Evolutionary conservation across 1,140 invertebrate species (phyloP), one percentile per base, ranked within the genome.

Genomic region (Monomorium pharaonis): DNA sequence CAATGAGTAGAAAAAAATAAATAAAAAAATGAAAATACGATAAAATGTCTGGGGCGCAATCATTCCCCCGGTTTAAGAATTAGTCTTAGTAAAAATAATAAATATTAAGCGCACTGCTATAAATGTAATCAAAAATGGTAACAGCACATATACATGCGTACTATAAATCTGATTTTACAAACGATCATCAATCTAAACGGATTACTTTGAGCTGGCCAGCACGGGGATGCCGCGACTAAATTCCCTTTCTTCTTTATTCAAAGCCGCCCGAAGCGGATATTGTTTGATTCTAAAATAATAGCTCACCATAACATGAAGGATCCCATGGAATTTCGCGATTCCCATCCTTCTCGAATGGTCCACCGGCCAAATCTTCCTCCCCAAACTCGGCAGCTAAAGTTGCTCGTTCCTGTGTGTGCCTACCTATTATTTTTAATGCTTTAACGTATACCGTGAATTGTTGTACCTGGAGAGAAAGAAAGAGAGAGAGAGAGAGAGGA

Each of bases 381-480:
- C 44, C 47, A 44, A 62, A 77, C 56, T 67, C 60, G 56, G 51
- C 80, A 58, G 75, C 84, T 75, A 69, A 77, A 83, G 65, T 84
- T 84, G 67, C 78, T 83, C 77, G 84, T 87, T 88, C 63, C 75
- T 18, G 60, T 62, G 65, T 47, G 74, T 51, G 62, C 89, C 86
- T 42, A n/a, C 86, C 89, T 93, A 93, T 94, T 94, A 94, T 94
- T 94, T 94, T 93, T 92, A 93, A 94, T 93, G 92, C 92, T 89
- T 90, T 86, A 91, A 92, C 90, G 90, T 92, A 92, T 92, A 92
- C 88, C 84, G 88, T 86, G 91, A 70, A 87, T 81, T 86, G 87
- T 85, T 76, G 86, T 54, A 87, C 49, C 76, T 70, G 86, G 60
- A 85, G 72, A 42, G 54, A 54, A n/a, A 65, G 65, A 49, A 10